Evolutionary conservation across 2,797 vertebrate genomes (phyloP).

Genomic region (Geotrypetes seraphini): DNA sequence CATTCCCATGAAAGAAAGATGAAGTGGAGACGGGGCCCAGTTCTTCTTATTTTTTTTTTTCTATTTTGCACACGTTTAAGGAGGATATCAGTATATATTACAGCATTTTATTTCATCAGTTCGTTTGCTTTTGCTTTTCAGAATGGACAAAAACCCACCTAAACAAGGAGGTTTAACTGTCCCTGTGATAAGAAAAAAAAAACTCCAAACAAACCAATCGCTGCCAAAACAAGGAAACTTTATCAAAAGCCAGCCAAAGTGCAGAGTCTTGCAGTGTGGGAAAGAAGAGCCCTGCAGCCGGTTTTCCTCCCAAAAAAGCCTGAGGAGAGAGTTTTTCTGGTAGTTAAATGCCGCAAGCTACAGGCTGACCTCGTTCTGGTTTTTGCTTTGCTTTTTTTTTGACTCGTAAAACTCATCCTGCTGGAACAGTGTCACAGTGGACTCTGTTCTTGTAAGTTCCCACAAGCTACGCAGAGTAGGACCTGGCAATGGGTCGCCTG

Average conservation of each 20-base stretch:
- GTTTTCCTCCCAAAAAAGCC: no score
- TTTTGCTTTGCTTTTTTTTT: no score
- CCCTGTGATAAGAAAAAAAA: background rate
- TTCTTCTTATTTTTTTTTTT: conserved; percentile 33
- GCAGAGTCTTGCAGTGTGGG: no score
- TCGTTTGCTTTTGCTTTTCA: conserved; percentile 4
- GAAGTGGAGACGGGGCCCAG: background rate
- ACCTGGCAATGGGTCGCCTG: no score
- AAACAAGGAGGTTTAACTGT: background rate
- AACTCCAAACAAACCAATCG: background rate
- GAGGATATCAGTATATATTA: conserved; percentile 45
- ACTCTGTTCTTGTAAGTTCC: no score
- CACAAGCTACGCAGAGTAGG: no score
- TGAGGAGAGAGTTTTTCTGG: no score
- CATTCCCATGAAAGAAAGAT: conserved; percentile 7
- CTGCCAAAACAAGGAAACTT: background rate
- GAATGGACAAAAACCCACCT: conserved; percentile 5
- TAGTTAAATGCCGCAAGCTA: no score
- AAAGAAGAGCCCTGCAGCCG: no score
- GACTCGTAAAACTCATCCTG: no score
- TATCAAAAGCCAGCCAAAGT: background rate
- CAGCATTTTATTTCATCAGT: conserved; percentile 33
- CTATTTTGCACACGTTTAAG: conserved; percentile 59
- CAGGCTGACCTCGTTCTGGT: no score
- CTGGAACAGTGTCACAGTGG: no score